Conservation (phyloP, 1,140 invertebrate species). For the Apis cerana region DNA sequence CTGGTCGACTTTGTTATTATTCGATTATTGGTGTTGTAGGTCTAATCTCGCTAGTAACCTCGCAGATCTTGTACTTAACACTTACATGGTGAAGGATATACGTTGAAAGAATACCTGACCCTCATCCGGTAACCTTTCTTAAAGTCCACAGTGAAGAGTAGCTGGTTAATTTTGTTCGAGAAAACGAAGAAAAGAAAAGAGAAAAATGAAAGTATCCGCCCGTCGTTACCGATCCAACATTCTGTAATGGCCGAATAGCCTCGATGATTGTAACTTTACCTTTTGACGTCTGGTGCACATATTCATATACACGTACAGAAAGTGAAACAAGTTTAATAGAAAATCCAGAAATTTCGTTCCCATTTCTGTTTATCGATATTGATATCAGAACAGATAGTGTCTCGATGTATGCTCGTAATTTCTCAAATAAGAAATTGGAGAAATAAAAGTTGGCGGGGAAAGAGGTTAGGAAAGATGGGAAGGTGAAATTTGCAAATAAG, state of each 20-base stretch:
- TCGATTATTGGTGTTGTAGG: constrained; percentile 65
- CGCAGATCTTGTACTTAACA: constrained; percentile 57
- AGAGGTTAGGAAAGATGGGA: not conserved
- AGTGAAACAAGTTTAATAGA: constrained; percentile 30
- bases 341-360: constrained; percentile 16
- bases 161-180: not conserved
- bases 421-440: not conserved
- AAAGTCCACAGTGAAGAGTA: constrained; percentile 33
- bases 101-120: constrained; percentile 62
- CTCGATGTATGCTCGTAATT: not conserved
- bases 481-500: not conserved
- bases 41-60: constrained; percentile 55
- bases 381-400: constrained; percentile 27
- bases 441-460: too few species aligned
- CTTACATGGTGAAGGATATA: constrained; percentile 46
- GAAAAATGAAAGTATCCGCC: constrained; percentile 36
- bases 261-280: not conserved
- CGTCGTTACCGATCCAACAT: constrained; percentile 27
- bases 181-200: constrained; percentile 15
- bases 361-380: constrained; percentile 36
- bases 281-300: not conserved
- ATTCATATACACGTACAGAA: not conserved
- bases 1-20: constrained; percentile 56
- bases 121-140: constrained; percentile 63
- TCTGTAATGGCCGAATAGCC: constrained; percentile 26